Conservation (phyloP, 2,113 vertebrate genomes). For the Triplophysa dalaica region DNA sequence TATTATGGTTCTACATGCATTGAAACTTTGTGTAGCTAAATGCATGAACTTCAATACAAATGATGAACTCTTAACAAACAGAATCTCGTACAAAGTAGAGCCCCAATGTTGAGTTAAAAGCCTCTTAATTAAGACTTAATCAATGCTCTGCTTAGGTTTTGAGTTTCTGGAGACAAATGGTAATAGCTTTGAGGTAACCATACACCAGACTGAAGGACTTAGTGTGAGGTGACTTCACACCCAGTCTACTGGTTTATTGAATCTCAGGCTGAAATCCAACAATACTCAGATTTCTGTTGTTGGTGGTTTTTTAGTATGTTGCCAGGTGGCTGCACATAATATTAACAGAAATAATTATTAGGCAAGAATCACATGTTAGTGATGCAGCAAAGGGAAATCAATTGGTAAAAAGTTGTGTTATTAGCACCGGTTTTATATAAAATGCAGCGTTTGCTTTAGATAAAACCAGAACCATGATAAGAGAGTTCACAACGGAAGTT, state of each 20-base stretch:
- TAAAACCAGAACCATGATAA: too few species aligned
- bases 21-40: conserved; percentile 13
- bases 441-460: too few species aligned
- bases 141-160: conserved; percentile 34
- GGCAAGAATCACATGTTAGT: too few species aligned
- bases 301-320: too few species aligned
- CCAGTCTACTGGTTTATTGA: conserved; percentile 16
- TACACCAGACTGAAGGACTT: conserved; percentile 14
- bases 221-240: background rate
- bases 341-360: too few species aligned
- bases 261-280: background rate
- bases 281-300: background rate
- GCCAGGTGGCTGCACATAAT: too few species aligned
- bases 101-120: conserved; percentile 1
- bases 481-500: too few species aligned
- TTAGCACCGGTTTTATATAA: too few species aligned
- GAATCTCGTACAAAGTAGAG: background rate
- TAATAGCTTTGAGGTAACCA: conserved; percentile 29
- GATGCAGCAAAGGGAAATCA: too few species aligned
- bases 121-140: conserved; percentile 47
- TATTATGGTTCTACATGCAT: background rate
- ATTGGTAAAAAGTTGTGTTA: too few species aligned
- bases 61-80: too few species aligned
- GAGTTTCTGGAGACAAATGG: conserved; percentile 35
- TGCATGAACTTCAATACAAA: too few species aligned